Evolutionary conservation across 2,888 invertebrate genomes (phyloP).

Genomic region (Diplolepis rosae): DNA sequence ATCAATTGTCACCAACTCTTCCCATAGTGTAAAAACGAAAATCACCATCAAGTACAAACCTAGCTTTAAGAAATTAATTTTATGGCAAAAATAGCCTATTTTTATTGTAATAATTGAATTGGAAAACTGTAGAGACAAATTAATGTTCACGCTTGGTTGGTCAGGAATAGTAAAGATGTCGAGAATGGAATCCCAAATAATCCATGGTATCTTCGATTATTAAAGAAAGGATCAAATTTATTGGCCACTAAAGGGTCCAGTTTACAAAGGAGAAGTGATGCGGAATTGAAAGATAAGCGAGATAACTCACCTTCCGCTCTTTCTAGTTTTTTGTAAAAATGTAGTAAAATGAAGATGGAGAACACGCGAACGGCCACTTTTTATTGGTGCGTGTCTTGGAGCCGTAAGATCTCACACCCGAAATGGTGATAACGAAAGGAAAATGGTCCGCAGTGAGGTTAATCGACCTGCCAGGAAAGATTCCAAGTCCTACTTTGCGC

Average conservation of each 20-base stretch:
- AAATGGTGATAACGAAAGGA: conserved; percentile 17
- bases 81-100: neutral
- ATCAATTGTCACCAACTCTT: conserved; percentile 41
- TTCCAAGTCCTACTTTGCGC: conserved; percentile 13
- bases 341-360: conserved; percentile 24
- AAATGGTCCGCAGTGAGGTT: conserved; percentile 17
- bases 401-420: conserved; percentile 4
- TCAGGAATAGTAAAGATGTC: neutral
- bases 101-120: neutral
- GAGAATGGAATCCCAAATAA: neutral
- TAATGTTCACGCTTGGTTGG: neutral
- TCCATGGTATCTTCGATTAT: neutral
- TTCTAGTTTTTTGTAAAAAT: conserved; percentile 10
- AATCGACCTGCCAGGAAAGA: conserved; percentile 30
- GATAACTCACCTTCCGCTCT: conserved; percentile 33
- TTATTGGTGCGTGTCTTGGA: conserved; percentile 33
- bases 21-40: neutral
- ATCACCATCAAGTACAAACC: neutral
- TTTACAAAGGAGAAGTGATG: conserved; percentile 38
- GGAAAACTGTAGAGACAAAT: neutral
- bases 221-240: conserved; percentile 39
- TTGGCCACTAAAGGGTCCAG: conserved; percentile 40
- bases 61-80: neutral
- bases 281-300: conserved; percentile 41
- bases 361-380: conserved; percentile 34